A percentile compares a stretch with the other conserved stretches of the same genome.
Conservation (phyloP, 2,113 vertebrate genomes). For the Axis porcinus region DNA sequence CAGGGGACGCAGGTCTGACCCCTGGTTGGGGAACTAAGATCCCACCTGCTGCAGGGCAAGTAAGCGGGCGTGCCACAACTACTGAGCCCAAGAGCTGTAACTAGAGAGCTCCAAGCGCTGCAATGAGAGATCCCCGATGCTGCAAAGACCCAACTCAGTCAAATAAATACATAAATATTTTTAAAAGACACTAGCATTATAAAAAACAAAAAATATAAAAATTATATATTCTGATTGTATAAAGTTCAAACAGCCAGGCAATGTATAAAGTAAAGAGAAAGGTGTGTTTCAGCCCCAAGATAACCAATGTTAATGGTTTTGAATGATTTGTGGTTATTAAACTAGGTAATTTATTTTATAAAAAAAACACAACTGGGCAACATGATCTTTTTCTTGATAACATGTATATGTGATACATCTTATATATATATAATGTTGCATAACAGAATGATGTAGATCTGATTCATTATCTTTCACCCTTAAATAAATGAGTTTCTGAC, state of each 20-base stretch:
- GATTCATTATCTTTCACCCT: neutral
- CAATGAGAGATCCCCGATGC: neutral
- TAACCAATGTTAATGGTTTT: neutral
- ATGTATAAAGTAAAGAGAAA: neutral
- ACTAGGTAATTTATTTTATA: conserved; percentile 12
- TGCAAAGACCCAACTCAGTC: neutral
- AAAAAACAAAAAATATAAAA: conserved; percentile 13
- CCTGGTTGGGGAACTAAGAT: neutral
- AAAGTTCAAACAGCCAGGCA: conserved; percentile 5
- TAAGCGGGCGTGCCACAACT: neutral
- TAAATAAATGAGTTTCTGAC: neutral
- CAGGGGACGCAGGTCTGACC: neutral
- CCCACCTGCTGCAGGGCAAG: neutral
- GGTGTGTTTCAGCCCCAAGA: neutral
- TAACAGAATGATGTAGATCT: neutral
- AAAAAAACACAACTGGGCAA: neutral
- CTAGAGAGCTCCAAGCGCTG: neutral
- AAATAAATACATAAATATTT: neutral
- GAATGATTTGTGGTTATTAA: conserved; percentile 23
- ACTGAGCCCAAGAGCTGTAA: neutral
- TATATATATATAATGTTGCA: neutral
- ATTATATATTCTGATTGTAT: neutral
- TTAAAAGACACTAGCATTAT: neutral
- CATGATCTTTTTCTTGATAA: neutral
- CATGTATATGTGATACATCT: neutral